Conservation (phyloP, 2,888 invertebrate species). For the Pedicia rivosa region DNA sequence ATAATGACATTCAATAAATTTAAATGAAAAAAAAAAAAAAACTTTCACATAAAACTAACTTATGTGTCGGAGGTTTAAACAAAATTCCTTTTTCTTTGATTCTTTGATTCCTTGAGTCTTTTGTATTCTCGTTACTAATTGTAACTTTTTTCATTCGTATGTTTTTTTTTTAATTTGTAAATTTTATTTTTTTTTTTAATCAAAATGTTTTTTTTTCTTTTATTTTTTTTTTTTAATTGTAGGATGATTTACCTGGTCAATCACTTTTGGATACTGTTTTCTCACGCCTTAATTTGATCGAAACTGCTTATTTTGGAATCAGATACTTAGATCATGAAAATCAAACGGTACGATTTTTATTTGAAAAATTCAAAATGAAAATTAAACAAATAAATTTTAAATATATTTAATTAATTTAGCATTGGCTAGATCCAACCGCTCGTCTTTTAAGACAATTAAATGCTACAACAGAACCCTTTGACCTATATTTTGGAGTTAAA, state of each 20-base stretch:
- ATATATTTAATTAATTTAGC: constrained; percentile 36
- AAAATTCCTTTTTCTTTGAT: too few species aligned
- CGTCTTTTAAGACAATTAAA: constrained; percentile 78
- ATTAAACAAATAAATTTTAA: constrained; percentile 2
- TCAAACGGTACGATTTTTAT: constrained; percentile 86
- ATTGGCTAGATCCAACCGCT: constrained; percentile 89
- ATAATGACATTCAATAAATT: too few species aligned
- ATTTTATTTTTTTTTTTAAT: too few species aligned
- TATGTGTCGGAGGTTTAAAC: too few species aligned
- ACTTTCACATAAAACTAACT: too few species aligned
- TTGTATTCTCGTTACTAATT: too few species aligned
- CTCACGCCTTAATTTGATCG: constrained; percentile 80
- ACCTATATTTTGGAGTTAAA: constrained; percentile 91
- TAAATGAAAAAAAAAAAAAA: too few species aligned
- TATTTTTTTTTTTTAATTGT: constrained; percentile 30
- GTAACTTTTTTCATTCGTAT: too few species aligned
- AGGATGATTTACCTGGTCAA: constrained; percentile 85
- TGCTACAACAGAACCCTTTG: constrained; percentile 51
- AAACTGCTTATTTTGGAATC: constrained; percentile 92
- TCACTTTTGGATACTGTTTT: constrained; percentile 83
- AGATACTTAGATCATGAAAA: constrained; percentile 84
- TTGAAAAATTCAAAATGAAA: too few species aligned
- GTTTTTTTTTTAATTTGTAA: too few species aligned
- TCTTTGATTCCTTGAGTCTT: too few species aligned
- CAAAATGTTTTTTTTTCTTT: too few species aligned